Evolutionary conservation across 2,888 invertebrate species (phyloP).

Genomic region (Cheilosia soror): DNA sequence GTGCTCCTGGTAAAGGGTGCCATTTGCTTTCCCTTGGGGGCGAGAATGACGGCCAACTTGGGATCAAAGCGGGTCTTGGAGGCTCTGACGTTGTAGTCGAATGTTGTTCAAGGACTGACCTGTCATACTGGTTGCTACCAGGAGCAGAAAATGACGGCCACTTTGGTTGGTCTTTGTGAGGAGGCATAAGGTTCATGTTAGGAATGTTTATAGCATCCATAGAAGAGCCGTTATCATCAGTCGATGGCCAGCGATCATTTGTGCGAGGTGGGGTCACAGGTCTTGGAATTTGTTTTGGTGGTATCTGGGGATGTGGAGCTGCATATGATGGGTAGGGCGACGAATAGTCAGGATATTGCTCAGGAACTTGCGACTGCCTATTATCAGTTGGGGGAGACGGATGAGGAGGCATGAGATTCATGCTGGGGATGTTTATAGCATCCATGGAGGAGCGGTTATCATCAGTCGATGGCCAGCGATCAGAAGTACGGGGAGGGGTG

Average conservation of each 20-base stretch:
- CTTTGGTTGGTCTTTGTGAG: constrained; percentile 41
- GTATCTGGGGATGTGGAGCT: constrained; percentile 9
- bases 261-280: neutral
- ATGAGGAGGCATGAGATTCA: constrained; percentile 62
- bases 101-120: no score
- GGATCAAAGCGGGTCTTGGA: no score
- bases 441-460: constrained; percentile 35
- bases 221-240: neutral
- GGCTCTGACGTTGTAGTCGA: no score
- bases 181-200: constrained; percentile 7
- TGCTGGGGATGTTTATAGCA: constrained; percentile 47
- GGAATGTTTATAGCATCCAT: constrained; percentile 35
- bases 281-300: neutral
- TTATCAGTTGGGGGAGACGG: constrained; percentile 28
- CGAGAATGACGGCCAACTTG: no score
- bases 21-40: no score
- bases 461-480: neutral
- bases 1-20: no score
- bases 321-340: constrained; percentile 32
- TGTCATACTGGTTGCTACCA: neutral
- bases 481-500: neutral
- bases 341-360: constrained; percentile 30
- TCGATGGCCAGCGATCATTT: neutral
- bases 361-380: constrained; percentile 20
- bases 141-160: neutral